A percentile compares a stretch with the other conserved stretches of the same genome.
Conservation (phyloP, 2,113 vertebrate genomes). For the Litocranius walleri region DNA sequence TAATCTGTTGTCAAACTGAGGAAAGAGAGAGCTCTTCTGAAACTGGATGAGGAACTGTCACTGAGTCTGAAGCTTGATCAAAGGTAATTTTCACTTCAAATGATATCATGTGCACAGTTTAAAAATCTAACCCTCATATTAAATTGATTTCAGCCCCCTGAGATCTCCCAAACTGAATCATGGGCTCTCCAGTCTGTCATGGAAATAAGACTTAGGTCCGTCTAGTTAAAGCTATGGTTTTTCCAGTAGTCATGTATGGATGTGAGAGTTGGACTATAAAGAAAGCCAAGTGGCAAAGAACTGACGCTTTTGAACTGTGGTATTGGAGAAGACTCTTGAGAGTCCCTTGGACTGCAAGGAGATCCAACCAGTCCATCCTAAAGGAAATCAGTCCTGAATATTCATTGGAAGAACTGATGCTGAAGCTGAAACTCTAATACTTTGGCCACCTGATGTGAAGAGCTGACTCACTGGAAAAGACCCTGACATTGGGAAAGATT, state of each 20-base stretch:
- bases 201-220: not conserved
- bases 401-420: not conserved
- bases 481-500: not conserved
- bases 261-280: not conserved
- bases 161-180: not conserved
- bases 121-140: not conserved
- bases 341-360: not conserved
- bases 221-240: not conserved
- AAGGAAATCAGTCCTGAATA: not conserved
- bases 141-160: not conserved
- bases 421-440: not conserved
- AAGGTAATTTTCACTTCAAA: conserved; percentile 40
- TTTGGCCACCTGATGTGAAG: not conserved
- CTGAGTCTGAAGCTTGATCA: not conserved
- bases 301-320: not conserved
- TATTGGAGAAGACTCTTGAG: not conserved
- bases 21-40: not conserved
- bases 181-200: not conserved
- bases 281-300: not conserved
- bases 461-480: not conserved
- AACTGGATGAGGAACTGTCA: not conserved
- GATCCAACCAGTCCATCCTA: not conserved
- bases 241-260: not conserved
- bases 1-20: not conserved
- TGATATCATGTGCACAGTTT: not conserved